A percentile compares a stretch with the other conserved stretches of the same genome.
Conservation (phyloP, 2,888 invertebrate species). For the Tipula lateralis region DNA sequence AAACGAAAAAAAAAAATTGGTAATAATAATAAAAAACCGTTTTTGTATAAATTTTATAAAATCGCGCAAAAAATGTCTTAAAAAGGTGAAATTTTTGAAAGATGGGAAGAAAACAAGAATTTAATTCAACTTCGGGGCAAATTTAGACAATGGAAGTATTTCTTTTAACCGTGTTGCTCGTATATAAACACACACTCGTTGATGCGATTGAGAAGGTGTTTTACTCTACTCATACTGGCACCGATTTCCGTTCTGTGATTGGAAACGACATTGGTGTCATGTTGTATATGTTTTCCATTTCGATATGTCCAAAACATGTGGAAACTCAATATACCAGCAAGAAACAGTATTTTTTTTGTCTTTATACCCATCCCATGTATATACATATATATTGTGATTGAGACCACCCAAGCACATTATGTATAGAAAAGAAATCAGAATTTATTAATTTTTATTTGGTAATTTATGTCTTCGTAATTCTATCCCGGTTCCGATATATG, state of each 20-base stretch:
- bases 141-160: constrained; percentile 11
- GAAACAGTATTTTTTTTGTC: not conserved
- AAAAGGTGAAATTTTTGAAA: not conserved
- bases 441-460: constrained; percentile 1
- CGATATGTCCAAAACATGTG: not conserved
- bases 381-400: not conserved
- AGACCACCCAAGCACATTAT: not conserved
- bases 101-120: not conserved
- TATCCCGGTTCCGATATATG: not conserved
- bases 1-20: not conserved
- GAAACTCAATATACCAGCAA: not conserved
- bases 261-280: not conserved
- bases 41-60: not conserved
- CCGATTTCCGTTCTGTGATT: not conserved
- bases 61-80: constrained; percentile 11
- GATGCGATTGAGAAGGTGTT: not conserved
- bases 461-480: not conserved
- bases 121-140: not conserved
- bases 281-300: not conserved
- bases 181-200: not conserved
- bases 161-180: not conserved
- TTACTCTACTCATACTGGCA: not conserved
- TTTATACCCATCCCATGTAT: not conserved
- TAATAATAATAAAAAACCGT: constrained; percentile 19
- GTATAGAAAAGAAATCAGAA: not conserved